Conservation (phyloP, 1,140 invertebrate genomes). For the Megathymus violae region DNA sequence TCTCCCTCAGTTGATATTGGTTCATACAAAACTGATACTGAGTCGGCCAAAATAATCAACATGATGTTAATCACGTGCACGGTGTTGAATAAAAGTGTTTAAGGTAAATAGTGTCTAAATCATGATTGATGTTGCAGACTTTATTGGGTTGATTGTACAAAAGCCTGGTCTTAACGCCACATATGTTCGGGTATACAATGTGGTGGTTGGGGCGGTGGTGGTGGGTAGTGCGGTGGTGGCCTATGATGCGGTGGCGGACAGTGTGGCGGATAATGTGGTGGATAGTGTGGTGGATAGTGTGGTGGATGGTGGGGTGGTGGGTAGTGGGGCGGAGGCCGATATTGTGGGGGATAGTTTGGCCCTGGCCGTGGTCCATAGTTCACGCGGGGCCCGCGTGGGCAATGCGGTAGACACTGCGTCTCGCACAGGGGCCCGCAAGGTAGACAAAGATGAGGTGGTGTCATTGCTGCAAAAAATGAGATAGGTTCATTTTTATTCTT, state of each 20-base stretch:
- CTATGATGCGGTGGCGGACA: no score
- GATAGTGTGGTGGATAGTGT: no score
- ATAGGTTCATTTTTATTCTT: no score
- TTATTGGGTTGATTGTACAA: no score
- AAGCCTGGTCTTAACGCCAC: no score
- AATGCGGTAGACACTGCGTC: slow-evolving; percentile 52
- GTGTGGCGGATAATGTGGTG: no score
- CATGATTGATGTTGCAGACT: no score
- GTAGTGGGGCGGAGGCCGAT: slow-evolving; percentile 42
- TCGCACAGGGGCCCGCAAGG: slow-evolving; percentile 66
- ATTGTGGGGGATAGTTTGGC: slow-evolving; percentile 39
- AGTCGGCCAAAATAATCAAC: no score
- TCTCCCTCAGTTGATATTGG: no score
- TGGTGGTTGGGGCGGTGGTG: slow-evolving; percentile 10
- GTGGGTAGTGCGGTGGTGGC: slow-evolving; percentile 27
- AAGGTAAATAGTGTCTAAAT: background rate
- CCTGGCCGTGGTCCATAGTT: slow-evolving; percentile 51
- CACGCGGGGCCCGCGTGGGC: slow-evolving; percentile 51
- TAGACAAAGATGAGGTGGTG: slow-evolving; percentile 56
- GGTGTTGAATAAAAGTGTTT: background rate
- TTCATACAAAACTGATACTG: no score
- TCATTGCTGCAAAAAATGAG: slow-evolving; percentile 64
- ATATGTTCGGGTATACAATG: no score
- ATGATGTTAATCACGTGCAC: no score
- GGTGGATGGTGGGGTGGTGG: slow-evolving; percentile 45